phyloP scores from a whole-genome alignment of 2,888 invertebrate species.

The Apotomis turbidana region DNA sequence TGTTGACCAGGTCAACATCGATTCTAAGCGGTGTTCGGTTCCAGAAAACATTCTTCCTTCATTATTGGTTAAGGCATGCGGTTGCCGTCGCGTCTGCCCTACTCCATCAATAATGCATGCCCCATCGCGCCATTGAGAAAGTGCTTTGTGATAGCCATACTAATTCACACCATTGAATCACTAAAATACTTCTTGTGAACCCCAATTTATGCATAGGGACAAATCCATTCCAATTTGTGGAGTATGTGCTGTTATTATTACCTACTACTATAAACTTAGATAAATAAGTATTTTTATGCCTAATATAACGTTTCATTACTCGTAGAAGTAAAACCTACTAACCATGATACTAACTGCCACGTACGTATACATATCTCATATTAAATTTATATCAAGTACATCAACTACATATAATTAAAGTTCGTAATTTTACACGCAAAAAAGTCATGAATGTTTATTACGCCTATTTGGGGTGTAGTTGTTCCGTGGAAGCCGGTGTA shows the following conservation, averaged over 20 bases:
- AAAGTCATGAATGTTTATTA: conserved; percentile 18
- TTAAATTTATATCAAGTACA: conserved; percentile 7
- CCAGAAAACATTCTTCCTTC: conserved; percentile 35
- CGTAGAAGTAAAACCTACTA: neutral
- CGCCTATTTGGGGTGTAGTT: conserved; percentile 2
- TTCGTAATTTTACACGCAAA: conserved; percentile 13
- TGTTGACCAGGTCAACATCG: conserved; percentile 27
- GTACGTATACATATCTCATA: neutral
- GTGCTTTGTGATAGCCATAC: conserved; percentile 80
- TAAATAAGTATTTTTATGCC: no score
- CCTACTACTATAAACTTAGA: neutral
- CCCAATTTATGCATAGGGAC: conserved; percentile 37
- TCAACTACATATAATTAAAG: conserved; percentile 11
- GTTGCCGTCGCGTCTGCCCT: conserved; percentile 58
- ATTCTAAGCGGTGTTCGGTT: conserved; percentile 22
- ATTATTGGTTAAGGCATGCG: conserved; percentile 48
- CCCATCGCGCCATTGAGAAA: conserved; percentile 81
- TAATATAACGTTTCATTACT: neutral
- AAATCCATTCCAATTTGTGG: conserved; percentile 23
- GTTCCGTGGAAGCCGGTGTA: neutral
- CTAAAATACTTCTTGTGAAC: conserved; percentile 64
- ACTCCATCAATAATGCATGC: conserved; percentile 79
- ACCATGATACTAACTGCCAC: neutral
- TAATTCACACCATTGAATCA: conserved; percentile 73
- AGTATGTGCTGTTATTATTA: neutral